Percentiles rank a stretch among this genome's conserved stretches.
phyloP scores from a whole-genome alignment of 2,113 vertebrate genomes.

The Urocolius indicus region DNA sequence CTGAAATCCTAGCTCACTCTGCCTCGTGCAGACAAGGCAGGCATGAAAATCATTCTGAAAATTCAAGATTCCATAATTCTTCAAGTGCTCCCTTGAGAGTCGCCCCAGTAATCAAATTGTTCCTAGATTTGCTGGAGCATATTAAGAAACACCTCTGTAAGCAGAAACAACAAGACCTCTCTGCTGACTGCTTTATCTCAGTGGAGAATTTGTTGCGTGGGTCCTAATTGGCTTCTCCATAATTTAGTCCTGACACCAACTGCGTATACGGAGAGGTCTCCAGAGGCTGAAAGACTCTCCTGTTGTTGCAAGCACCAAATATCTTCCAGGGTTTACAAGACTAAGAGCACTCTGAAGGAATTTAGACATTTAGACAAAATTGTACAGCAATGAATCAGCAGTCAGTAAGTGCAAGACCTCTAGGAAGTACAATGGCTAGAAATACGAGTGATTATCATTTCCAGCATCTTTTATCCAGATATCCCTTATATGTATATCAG shows the following conservation, averaged over 20 bases:
- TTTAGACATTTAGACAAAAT: not conserved
- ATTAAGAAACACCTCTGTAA: not conserved
- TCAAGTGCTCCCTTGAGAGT: not conserved
- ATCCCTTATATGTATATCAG: fast-evolving
- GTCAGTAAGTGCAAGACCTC: not conserved
- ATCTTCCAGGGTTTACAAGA: not conserved
- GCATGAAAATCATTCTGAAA: not conserved
- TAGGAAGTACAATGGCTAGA: not conserved
- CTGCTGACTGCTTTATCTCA: not conserved
- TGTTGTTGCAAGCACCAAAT: not conserved
- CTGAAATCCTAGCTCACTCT: not conserved
- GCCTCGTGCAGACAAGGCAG: not conserved
- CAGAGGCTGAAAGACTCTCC: not conserved
- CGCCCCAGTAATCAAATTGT: not conserved
- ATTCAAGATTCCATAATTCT: not conserved
- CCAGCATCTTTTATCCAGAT: not conserved
- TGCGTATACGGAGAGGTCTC: not conserved
- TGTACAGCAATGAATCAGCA: not conserved
- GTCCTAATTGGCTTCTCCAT: not conserved
- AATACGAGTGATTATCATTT: not conserved
- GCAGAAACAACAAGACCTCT: not conserved
- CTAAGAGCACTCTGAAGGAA: not conserved
- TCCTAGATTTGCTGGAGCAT: not conserved
- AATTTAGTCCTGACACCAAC: not conserved
- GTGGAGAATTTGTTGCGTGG: not conserved